These are phyloP conservation scores for Adrianichthys oophorus DNA, from an alignment of 2,797 vertebrate genomes.

Conservation along the genomic window DNA sequence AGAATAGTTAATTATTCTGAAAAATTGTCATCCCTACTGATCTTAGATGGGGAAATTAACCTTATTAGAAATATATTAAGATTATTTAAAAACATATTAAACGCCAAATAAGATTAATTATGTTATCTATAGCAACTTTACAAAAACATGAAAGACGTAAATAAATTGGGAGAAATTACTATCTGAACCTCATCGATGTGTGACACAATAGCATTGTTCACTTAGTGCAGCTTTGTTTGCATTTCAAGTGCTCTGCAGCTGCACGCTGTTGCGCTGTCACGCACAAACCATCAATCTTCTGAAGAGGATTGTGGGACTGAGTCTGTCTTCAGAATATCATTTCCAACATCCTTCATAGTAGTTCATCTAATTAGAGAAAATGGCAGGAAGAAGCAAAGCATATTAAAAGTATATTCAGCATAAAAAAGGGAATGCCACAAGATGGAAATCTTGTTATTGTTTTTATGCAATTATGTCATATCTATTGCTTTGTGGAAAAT, in stretches of 20 bases:
- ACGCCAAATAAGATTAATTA: too few species aligned
- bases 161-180: too few species aligned
- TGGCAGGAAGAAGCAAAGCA: slow-evolving; percentile 29
- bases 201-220: slow-evolving; percentile 18
- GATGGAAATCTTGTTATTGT: slow-evolving; percentile 50
- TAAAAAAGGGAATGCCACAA: slow-evolving; percentile 48
- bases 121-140: too few species aligned
- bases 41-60: too few species aligned
- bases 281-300: slow-evolving; percentile 40
- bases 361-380: slow-evolving; percentile 40
- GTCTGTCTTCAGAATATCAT: slow-evolving; percentile 25
- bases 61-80: too few species aligned
- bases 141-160: too few species aligned
- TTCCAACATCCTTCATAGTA: slow-evolving; percentile 33
- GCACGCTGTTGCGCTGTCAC: slow-evolving; percentile 13
- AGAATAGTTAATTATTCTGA: too few species aligned
- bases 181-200: background rate
- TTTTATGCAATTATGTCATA: slow-evolving; percentile 24
- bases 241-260: slow-evolving; percentile 13
- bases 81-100: too few species aligned
- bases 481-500: slow-evolving; percentile 26
- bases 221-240: slow-evolving; percentile 13
- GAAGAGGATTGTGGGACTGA: slow-evolving; percentile 12
- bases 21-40: too few species aligned
- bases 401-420: slow-evolving; percentile 54